phyloP scores from a whole-genome alignment of 2,113 vertebrate genomes.

The Eptesicus fuscus region DNA sequence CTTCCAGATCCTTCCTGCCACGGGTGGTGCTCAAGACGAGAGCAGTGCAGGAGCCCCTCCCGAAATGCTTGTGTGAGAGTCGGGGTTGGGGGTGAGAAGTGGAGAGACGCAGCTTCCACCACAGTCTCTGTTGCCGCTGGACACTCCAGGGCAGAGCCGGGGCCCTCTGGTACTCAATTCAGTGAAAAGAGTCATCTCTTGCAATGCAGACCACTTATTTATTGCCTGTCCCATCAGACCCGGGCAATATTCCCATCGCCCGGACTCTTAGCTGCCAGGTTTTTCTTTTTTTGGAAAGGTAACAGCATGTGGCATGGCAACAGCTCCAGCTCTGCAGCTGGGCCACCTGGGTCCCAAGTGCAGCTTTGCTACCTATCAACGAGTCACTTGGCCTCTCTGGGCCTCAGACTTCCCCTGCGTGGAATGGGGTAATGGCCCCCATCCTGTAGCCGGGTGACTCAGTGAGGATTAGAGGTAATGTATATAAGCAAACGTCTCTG shows the following conservation, averaged over 20 bases:
- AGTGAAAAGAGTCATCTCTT: neutral
- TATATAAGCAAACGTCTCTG: neutral
- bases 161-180: neutral
- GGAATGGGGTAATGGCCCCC: neutral
- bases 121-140: neutral
- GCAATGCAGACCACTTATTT: neutral
- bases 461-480: neutral
- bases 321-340: neutral
- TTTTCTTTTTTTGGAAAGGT: neutral
- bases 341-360: neutral
- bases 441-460: rapidly evolving
- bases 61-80: neutral
- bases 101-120: rapidly evolving
- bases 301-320: neutral
- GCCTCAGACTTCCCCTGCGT: neutral
- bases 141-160: neutral
- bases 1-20: neutral
- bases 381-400: neutral
- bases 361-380: neutral
- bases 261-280: neutral
- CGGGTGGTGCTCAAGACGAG: neutral
- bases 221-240: neutral
- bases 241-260: neutral
- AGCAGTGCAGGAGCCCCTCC: too few relatives aligned
- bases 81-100: neutral